phyloP scores from a whole-genome alignment of 1,140 invertebrate species.

The Caerostris darwini region DNA sequence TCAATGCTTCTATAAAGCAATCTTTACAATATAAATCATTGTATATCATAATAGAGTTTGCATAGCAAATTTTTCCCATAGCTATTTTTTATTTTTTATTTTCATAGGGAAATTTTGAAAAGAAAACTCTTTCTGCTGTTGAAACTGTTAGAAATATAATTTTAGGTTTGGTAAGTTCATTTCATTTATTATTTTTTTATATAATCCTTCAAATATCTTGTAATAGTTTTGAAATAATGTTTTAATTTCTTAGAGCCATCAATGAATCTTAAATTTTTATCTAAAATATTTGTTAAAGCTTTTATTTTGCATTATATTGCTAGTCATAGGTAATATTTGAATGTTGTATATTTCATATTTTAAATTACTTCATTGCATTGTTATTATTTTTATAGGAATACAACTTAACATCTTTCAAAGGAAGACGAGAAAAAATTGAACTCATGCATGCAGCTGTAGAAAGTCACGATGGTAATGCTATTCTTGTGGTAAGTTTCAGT shows the following conservation, averaged over 20 bases:
- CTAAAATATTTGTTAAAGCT: too few species aligned
- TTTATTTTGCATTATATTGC: too few species aligned
- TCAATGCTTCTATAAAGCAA: too few species aligned
- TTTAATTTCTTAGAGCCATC: too few species aligned
- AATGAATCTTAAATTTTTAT: too few species aligned
- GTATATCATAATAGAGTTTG: too few species aligned
- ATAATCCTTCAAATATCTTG: not conserved
- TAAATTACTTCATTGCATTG: not conserved
- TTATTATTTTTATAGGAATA: not conserved
- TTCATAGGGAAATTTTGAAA: not conserved
- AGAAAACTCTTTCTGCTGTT: not conserved
- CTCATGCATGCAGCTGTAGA: constrained; percentile 45
- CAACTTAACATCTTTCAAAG: constrained; percentile 35
- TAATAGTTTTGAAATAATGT: too few species aligned
- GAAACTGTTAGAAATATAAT: not conserved
- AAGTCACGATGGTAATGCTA: constrained; percentile 61
- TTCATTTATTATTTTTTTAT: not conserved
- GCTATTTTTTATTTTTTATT: not conserved
- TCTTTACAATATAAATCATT: too few species aligned
- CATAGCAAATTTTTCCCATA: too few species aligned
- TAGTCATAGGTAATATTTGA: too few species aligned
- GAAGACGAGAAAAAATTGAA: constrained; percentile 20
- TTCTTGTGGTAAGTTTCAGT: constrained; percentile 31
- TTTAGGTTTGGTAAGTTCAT: not conserved
- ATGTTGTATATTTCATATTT: too few species aligned